Conservation (phyloP, 2,888 invertebrate species). For the Macaria notata region DNA sequence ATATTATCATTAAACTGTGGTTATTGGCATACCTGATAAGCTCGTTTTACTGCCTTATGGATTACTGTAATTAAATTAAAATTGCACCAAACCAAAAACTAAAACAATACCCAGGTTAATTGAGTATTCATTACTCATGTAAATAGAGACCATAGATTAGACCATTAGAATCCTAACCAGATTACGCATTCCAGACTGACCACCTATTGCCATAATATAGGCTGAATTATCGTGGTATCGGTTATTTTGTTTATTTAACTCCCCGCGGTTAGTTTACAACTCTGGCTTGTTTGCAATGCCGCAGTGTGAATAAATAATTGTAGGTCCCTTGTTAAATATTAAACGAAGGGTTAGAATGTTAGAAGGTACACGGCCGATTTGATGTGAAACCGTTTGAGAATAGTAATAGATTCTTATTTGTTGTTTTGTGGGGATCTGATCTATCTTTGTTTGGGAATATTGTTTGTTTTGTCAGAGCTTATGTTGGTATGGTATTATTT, state of each 20-base stretch:
- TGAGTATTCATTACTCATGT: neutral
- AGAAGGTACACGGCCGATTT: conserved; percentile 41
- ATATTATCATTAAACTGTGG: no score
- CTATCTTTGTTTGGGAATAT: conserved; percentile 4
- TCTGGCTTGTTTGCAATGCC: conserved; percentile 54
- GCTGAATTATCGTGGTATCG: conserved; percentile 61
- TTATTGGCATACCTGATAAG: no score
- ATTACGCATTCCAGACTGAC: conserved; percentile 36
- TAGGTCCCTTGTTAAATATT: conserved; percentile 67
- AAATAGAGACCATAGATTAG: neutral
- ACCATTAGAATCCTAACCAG: conserved; percentile 21
- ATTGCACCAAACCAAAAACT: no score
- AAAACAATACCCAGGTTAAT: no score
- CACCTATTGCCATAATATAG: conserved; percentile 42
- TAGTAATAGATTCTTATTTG: conserved; percentile 28
- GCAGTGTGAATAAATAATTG: conserved; percentile 73
- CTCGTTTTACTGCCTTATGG: no score
- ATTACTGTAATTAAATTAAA: no score
- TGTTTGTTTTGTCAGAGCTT: no score
- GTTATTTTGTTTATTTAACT: conserved; percentile 69
- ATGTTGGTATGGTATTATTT: no score
- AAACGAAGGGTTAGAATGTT: conserved; percentile 43
- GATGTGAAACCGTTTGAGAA: conserved; percentile 40
- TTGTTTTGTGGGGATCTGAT: conserved; percentile 16
- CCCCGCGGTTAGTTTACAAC: conserved; percentile 60